These are phyloP conservation scores for Colius striatus DNA, from an alignment of 2,113 vertebrate species.

Conservation along the genomic window DNA sequence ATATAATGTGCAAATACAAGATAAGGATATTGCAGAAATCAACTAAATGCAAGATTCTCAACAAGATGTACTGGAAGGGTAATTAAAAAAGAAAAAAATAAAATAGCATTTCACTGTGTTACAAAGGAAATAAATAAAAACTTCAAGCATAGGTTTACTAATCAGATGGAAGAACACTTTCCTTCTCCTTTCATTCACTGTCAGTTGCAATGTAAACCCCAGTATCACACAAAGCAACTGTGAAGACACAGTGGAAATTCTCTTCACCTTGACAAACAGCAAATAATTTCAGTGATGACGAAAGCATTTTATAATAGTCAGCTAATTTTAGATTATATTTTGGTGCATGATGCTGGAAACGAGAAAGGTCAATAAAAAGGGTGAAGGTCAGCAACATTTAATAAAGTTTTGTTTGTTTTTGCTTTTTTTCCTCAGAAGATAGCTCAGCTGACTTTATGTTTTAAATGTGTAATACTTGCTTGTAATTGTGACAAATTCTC, in stretches of 20 bases:
- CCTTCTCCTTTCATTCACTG: neutral
- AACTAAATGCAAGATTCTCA: neutral
- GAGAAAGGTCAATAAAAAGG: neutral
- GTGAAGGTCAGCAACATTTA: neutral
- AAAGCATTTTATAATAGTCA: neutral
- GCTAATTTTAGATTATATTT: neutral
- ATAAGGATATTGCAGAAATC: neutral
- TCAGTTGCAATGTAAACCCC: accelerated
- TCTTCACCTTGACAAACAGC: neutral
- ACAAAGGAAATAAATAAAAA: neutral
- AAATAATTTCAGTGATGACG: neutral
- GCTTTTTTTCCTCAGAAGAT: neutral
- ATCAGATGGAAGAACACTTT: neutral
- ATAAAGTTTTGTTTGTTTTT: neutral
- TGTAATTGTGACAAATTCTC: neutral
- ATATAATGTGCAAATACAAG: neutral
- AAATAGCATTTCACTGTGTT: neutral
- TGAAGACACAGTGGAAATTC: neutral
- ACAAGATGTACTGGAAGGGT: neutral
- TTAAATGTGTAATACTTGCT: neutral
- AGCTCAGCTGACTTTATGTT: neutral
- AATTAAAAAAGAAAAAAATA: neutral
- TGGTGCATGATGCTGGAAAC: neutral
- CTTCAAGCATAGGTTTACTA: neutral
- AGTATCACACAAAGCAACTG: neutral